Base-by-base conservation (phyloP, 2,797 vertebrate species). In the Gobionotothen gibberifrons region DNA sequence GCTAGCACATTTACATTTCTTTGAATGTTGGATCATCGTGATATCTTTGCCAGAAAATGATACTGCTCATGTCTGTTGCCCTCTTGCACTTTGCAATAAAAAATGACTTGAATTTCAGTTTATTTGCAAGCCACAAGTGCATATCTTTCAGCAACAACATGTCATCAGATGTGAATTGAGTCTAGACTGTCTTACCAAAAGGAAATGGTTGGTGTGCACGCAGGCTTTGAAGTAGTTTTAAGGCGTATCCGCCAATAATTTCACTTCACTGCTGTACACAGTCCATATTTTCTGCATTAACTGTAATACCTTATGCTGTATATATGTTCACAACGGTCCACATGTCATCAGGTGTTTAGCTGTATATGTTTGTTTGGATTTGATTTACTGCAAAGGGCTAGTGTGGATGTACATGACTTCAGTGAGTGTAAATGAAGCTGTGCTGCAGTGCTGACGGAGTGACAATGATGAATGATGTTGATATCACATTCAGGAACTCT, bases 391-490 rank as follows among this genome's bases (percentile, higher is more conserved):
- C 64, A 46, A 21, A 49, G 48, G 70, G 76, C 55, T 14, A 8
- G 8, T 51, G 57, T 53, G 62, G 69, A 72, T 75, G 47, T 46
- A 57, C 51, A 55, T 46, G 78, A 84, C 74, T 79, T 32, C 60
- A 53, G 65, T 10, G 55, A 70, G 81, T 42, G 77, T 85, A 86
- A 84, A 84, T 83, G n/a, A 71, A 81, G 57, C 70, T 21, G 1
- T 42, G 54, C 79, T 52, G 78, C 72, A 15, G 79, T 4, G 85
- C 15, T 22, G 86, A 89, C 72, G 60, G 85, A 90, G 43, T 58
- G 85, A 83, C 83, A 6, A 53, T 88, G 89, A 92, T 84, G 46
- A 84, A 90, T 43, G 88, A 77, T 86, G 85, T 82, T 86, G 78
- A 86, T 79, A 79, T 85, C 69, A 43, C 16, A 10, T 79, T 79